Evolutionary conservation across 2,113 vertebrate genomes (phyloP), one percentile per base, ranked within the genome.

Genomic region (Myodes glareolus): DNA sequence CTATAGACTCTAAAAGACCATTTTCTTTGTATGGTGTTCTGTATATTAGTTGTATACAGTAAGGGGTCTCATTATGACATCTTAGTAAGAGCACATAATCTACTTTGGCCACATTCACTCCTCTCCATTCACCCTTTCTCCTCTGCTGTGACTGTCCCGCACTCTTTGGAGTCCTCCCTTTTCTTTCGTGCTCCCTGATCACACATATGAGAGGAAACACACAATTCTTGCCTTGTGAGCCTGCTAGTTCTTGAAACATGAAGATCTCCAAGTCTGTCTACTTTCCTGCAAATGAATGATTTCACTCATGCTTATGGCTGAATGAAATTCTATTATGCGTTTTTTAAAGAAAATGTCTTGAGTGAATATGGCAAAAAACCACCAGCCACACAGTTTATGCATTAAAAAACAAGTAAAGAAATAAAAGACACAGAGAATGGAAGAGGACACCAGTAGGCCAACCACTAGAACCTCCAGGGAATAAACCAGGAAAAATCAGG

Each of bases 351-450:
- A 88, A 97, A 88, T 86, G 21, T 76, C 68, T 61, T 65, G 29
- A 81, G 50, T 61, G 55, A 82, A 33, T 86, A 16, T 36, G 67
- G 58, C 31, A 92, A 94, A 94, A 94, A 94, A 45, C 42, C 31
- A 90, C 12, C 88, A 95, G 84, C n/a, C 13, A 85, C 50, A 21
- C 73, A 63, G 78, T 85, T 85, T 85, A 52, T 39, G 80, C 63
- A 33, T 45, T 95, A 14, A 81, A 82, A 82, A 93, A 90, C 39
- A 92, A 78, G 21, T 21, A 68, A 84, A 91, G 81, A 88, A 72
- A 72, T 39, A 7, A 3, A 72, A 72, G 36, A n/a, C 42, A 52
- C 31, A 70, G 31, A 87, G 33, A 45, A 87, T n/a, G 45, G 85
- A 50, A 70, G 65, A 87, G 45, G 65, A 87, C 3, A 70, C 11